Evolutionary conservation across 2,888 invertebrate genomes (phyloP).

Genomic region (Cryptocheilus praepositus): DNA sequence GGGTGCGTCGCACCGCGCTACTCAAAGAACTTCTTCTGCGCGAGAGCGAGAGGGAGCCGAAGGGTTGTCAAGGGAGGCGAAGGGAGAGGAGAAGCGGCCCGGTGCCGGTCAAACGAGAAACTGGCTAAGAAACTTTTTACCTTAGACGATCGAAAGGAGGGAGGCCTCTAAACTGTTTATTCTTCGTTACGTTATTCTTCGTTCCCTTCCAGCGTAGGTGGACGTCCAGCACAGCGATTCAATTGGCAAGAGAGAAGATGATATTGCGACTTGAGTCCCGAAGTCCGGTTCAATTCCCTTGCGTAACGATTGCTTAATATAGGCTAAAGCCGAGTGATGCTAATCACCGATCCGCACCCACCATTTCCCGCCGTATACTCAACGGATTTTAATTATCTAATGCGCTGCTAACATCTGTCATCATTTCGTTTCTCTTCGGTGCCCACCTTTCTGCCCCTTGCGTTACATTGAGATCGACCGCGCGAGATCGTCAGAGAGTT

Average conservation of each 20-base stretch:
- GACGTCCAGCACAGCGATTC: background rate
- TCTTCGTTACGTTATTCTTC: too few relatives aligned
- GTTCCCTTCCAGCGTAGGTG: background rate
- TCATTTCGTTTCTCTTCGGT: conserved; percentile 54
- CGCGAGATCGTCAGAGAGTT: too few relatives aligned
- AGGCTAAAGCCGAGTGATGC: too few relatives aligned
- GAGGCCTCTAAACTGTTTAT: background rate
- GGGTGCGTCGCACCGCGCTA: conserved; percentile 64
- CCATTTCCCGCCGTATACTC: conserved; percentile 50
- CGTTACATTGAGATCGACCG: too few relatives aligned
- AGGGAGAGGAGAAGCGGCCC: background rate
- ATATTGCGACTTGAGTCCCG: too few relatives aligned
- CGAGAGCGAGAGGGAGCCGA: conserved; percentile 21
- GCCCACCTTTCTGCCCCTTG: conserved; percentile 49
- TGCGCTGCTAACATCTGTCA: conserved; percentile 72
- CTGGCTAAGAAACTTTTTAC: conserved; percentile 39
- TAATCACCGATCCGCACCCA: too few relatives aligned
- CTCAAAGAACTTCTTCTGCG: conserved; percentile 49
- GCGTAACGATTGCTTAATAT: too few relatives aligned
- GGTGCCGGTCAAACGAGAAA: conserved; percentile 25
- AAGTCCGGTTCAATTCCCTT: too few relatives aligned
- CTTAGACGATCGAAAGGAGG: conserved; percentile 1
- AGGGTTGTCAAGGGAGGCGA: conserved; percentile 16
- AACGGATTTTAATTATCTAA: conserved; percentile 68
- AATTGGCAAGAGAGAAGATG: too few relatives aligned